A percentile compares a stretch with the other conserved stretches of the same genome.
phyloP scores from a whole-genome alignment of 2,797 vertebrate species.

The Coregonus ussuriensis region DNA sequence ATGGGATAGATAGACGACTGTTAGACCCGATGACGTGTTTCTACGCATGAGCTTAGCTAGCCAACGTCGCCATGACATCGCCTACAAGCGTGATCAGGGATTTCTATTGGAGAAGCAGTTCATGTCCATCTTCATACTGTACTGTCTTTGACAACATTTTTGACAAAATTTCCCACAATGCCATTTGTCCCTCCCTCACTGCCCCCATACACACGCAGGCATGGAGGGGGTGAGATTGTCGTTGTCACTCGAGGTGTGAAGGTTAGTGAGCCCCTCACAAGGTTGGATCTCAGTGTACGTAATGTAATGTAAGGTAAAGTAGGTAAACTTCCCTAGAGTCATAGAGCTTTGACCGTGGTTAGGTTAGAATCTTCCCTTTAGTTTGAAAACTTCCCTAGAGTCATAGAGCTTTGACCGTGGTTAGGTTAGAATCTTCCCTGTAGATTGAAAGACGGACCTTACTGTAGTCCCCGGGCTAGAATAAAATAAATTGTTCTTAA shows the following conservation, averaged over 20 bases:
- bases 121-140: too few relatives aligned
- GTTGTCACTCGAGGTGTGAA: constrained; percentile 19
- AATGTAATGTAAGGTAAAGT: not conserved
- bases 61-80: too few relatives aligned
- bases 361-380: not conserved
- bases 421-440: not conserved
- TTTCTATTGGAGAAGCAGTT: too few relatives aligned
- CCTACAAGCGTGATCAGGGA: too few relatives aligned
- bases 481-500: too few relatives aligned
- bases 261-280: constrained; percentile 18
- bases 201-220: constrained; percentile 7
- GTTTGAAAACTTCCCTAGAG: not conserved
- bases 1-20: too few relatives aligned
- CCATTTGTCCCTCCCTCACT: constrained; percentile 1
- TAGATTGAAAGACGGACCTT: not conserved
- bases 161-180: constrained; percentile 15
- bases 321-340: not conserved
- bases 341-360: not conserved
- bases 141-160: not conserved
- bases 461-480: too few relatives aligned
- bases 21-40: too few relatives aligned
- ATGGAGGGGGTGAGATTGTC: constrained; percentile 19
- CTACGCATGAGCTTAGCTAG: too few relatives aligned
- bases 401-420: too few relatives aligned
- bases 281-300: not conserved